Base-by-base conservation (phyloP, 2,113 vertebrate species). In the Eulemur macaco region DNA sequence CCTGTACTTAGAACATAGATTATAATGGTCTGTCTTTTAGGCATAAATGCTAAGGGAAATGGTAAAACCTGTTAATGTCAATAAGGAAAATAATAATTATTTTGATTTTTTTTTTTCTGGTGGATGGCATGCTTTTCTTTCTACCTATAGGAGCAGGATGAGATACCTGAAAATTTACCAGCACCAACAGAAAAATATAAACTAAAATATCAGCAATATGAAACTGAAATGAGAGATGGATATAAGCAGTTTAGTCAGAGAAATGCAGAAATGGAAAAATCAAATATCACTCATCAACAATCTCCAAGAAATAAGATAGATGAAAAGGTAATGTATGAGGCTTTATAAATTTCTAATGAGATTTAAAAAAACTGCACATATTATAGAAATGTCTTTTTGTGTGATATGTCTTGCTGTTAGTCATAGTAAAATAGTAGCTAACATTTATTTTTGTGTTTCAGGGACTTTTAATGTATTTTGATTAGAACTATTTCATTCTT, bases 121-220 rank as follows among this genome's bases (percentile, higher is more conserved):
- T 5, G 2, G 0, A 29, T 60, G 76, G 5, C 39, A 56, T 97
- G 80, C 11, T 52, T 97, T 98, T 97, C n/a, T 96, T 87, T 93
- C 98, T 96, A 80, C 89, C 15, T 96, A 54, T 92, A 95, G 96
- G 92, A 98, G 50, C 83, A 98, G 80, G 97, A 98, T 69, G 89
- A 71, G 87, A 58, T 98, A 95, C 94, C 97, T 87, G 98, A 98
- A 96, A 97, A 98, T 97, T 94, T 99, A 42, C 96, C 97, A 68
- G 60, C 84, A 20, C 95, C 98, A 97, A 86, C 96, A 78, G 96
- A 95, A 6, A 97, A 66, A 93, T 98, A 97, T 17, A 98, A 98
- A 89, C 17, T 56, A 37, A 98, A 98, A 76, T 98, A 98, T 77
- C 82, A 63, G 81, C 98, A 98, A n/a, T 97, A 96, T 92, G 92